Evolutionary conservation across 2,113 vertebrate species (phyloP).

Genomic region (Clarias gariepinus): DNA sequence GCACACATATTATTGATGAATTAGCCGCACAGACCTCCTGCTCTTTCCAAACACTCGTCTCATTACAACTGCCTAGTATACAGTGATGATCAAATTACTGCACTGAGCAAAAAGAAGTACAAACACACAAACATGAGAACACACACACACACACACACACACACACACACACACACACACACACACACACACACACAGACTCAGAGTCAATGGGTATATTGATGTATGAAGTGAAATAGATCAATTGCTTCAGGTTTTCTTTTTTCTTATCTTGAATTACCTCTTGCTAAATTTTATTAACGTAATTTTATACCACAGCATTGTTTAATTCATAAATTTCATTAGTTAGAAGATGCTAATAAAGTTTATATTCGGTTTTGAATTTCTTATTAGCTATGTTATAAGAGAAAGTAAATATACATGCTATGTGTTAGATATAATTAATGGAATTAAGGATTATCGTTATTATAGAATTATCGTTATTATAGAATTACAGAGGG

Average conservation of each 20-base stretch:
- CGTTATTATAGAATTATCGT: background rate
- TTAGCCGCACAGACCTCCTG: conserved; percentile 31
- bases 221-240: background rate
- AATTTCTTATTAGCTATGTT: too few relatives aligned
- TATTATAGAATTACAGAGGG: conserved; percentile 4
- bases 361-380: background rate
- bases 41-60: conserved; percentile 38
- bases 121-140: background rate
- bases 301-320: background rate
- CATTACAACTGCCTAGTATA: conserved; percentile 32
- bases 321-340: background rate
- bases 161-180: conserved; percentile 15
- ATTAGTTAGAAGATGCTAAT: background rate
- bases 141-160: background rate
- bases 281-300: background rate
- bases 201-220: background rate
- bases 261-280: background rate
- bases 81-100: conserved; percentile 43
- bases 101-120: conserved; percentile 24
- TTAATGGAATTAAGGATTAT: background rate
- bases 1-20: conserved; percentile 39
- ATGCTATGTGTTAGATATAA: background rate
- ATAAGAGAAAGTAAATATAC: background rate
- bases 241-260: background rate
- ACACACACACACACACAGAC: background rate